Percentiles rank a stretch among this genome's conserved stretches.
Conservation (phyloP, 2,888 invertebrate species). For the Drosophila picticornis region DNA sequence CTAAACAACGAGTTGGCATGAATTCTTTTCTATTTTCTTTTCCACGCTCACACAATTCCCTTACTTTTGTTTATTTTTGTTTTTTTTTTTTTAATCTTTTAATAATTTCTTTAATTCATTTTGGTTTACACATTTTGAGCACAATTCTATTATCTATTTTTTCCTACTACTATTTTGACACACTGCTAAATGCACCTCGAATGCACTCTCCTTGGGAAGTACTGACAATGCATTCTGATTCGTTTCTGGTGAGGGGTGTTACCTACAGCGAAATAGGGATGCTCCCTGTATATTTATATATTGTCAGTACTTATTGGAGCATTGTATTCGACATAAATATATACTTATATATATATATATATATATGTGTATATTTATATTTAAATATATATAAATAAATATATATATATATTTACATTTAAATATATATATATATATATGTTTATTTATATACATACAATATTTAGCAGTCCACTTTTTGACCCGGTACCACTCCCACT, state of each 20-base stretch:
- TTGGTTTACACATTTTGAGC: conserved; percentile 13
- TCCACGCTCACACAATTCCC: background rate
- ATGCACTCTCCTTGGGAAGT: conserved; percentile 16
- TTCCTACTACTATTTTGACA: conserved; percentile 11
- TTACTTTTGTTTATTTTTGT: background rate
- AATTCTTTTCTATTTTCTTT: conserved; percentile 3
- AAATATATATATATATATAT: conserved; percentile 1
- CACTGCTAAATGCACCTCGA: conserved; percentile 29
- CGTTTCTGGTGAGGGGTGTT: conserved; percentile 2
- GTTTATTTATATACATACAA: conserved; percentile 2
- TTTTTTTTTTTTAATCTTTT: background rate
- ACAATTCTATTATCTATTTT: conserved; percentile 19
- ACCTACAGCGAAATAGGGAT: background rate
- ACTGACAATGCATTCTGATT: conserved; percentile 5
- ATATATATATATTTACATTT: background rate
- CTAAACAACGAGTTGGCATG: conserved; percentile 3
- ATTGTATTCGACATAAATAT: conserved; percentile 16
- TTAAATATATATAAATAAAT: background rate
- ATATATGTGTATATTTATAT: background rate
- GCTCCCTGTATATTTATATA: background rate
- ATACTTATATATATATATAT: conserved; percentile 1
- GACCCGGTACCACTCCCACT: conserved; percentile 1
- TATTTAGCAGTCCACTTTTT: conserved; percentile 9
- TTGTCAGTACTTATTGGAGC: conserved; percentile 21
- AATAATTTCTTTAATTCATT: conserved; percentile 2